Base-by-base conservation (phyloP, 1,140 invertebrate genomes). In the Portunus trituberculatus region DNA sequence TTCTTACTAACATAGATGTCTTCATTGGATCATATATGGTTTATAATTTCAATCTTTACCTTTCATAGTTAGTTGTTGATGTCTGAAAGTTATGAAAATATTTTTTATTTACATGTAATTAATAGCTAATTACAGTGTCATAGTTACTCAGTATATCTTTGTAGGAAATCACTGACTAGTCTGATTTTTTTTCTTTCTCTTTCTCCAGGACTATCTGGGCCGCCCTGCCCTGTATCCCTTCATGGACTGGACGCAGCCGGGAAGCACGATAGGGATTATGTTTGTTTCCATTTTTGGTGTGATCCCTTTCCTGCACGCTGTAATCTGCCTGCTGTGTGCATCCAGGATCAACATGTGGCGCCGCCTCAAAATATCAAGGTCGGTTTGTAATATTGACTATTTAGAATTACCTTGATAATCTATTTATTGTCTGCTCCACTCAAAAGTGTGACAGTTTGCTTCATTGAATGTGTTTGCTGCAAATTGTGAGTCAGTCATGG, bases 311-410 rank as follows among this genome's bases (percentile, higher is more conserved):
- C 89, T 95, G 28, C 95, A 95, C 67, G 91, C 52, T 20, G 14
- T 89, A 1, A 29, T 95, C n/a, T 95, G 95, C 88, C 39, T 32
- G 16, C 92, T 95, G 0, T 95, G 91, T 52, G 92, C 95, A 83
- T 86, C 95, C 29, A 89, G 95, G 52, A 32, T 95, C 39, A 95
- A 95, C 28, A 52, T 48, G 16, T 95, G 95, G 95, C 84, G 87
- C 1, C 90, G 90, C 46, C 88, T 95, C 10, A 95, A 93, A 52
- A 93, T 93, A 82, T 93, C 95, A n/a, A 95, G 95, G 95, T 95
- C 46, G 28, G 76, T 76, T 92, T 82, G 31, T 8, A 46, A 89
- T 32, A 89, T 20, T 46, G 14, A 45, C 29, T 39, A 0, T 16
- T 7, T 48, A 45, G 28, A 91, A n/a, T 45, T 31, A 91, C 0